Evolutionary conservation across 2,113 vertebrate species (phyloP).

Genomic region (Mustelus asterias): DNA sequence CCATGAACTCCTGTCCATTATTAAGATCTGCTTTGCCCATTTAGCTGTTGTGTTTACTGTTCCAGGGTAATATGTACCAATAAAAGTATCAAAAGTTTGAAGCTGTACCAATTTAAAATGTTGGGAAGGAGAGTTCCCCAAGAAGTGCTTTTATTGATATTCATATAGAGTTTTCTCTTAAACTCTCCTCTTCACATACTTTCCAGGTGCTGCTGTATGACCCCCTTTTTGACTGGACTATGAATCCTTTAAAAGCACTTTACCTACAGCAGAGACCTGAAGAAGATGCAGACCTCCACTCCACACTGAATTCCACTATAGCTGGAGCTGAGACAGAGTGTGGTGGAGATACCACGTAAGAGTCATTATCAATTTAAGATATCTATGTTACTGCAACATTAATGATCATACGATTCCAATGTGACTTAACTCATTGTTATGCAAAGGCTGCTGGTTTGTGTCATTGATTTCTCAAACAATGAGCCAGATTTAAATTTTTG

Average conservation of each 20-base stretch:
- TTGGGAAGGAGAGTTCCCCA: background rate
- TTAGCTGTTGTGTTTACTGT: background rate
- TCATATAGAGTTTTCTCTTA: background rate
- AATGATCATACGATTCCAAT: background rate
- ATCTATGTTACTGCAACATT: background rate
- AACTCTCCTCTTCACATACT: background rate
- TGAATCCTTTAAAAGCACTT: slow-evolving; percentile 94
- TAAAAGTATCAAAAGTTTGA: background rate
- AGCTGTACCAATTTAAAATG: slow-evolving; percentile 2
- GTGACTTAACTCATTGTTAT: background rate
- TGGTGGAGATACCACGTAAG: slow-evolving; percentile 70
- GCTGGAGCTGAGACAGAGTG: slow-evolving; percentile 61
- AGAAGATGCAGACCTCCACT: slow-evolving; percentile 79
- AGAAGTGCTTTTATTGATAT: background rate
- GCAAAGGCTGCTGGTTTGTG: background rate
- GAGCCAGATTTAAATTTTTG: background rate
- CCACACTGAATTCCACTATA: slow-evolving; percentile 61
- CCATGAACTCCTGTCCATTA: background rate
- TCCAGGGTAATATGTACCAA: background rate
- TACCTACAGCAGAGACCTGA: slow-evolving; percentile 83
- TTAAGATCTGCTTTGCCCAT: background rate
- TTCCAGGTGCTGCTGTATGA: slow-evolving; percentile 88
- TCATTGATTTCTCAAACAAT: background rate
- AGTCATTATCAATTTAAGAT: background rate
- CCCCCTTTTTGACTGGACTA: slow-evolving; percentile 96